Evolutionary conservation across 2,113 vertebrate species (phyloP).

Genomic region (Ammodytes dubius): DNA sequence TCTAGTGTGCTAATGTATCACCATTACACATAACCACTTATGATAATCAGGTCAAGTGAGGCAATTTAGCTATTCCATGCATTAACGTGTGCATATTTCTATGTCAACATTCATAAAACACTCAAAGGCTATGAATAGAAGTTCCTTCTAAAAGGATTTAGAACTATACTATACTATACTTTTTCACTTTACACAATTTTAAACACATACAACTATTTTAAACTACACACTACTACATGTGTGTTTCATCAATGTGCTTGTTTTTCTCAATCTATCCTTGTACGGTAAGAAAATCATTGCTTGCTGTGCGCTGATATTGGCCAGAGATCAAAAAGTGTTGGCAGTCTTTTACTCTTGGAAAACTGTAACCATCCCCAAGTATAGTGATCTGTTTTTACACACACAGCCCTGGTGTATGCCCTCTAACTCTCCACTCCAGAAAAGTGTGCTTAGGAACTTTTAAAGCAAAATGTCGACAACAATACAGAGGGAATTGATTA

Average conservation of each 20-base stretch:
- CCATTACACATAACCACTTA: background rate
- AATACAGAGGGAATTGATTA: conserved; percentile 50
- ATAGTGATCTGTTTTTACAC: conserved; percentile 41
- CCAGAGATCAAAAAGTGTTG: conserved; percentile 23
- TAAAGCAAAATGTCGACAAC: conserved; percentile 51
- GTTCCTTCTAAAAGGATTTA: background rate
- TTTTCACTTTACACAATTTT: background rate
- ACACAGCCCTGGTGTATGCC: conserved; percentile 3
- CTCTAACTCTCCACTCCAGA: conserved; percentile 25
- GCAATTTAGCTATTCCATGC: background rate
- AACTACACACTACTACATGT: background rate
- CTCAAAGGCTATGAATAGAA: background rate
- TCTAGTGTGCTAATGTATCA: conserved; percentile 14
- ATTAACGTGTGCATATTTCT: background rate
- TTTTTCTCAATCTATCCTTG: background rate
- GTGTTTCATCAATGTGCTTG: too few species aligned
- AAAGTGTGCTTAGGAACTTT: conserved; percentile 43
- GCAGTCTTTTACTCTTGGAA: conserved; percentile 34
- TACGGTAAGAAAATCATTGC: conserved; percentile 20
- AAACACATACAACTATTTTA: background rate
- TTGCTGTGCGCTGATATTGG: conserved; percentile 40
- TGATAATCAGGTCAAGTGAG: conserved; percentile 26
- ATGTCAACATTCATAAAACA: background rate
- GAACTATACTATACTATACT: background rate
- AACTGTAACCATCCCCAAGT: conserved; percentile 17